Conservation (phyloP, 2,888 invertebrate genomes). For the Drosophila dives region DNA sequence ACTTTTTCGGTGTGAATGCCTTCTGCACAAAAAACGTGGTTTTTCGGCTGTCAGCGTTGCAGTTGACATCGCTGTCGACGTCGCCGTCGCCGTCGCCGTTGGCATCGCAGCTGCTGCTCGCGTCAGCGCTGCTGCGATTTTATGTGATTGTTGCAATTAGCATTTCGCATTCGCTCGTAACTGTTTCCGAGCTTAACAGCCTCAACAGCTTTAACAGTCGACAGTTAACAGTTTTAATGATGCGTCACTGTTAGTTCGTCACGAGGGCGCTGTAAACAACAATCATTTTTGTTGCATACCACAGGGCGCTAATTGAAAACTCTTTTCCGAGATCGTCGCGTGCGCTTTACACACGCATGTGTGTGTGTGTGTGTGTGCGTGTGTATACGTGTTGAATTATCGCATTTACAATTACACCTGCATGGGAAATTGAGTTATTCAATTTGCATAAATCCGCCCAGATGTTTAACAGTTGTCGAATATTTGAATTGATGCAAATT, state of each 20-base stretch:
- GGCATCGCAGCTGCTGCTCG: constrained; percentile 18
- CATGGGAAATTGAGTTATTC: not conserved
- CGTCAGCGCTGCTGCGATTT: constrained; percentile 20
- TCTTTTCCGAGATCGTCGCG: constrained; percentile 16
- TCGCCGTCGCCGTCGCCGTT: constrained; percentile 29
- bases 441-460: not conserved
- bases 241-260: constrained; percentile 35
- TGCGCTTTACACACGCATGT: not conserved
- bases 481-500: not conserved
- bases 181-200: constrained; percentile 40
- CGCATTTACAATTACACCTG: not conserved
- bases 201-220: constrained; percentile 23
- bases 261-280: constrained; percentile 14
- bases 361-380: not conserved
- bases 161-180: constrained; percentile 21
- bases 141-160: constrained; percentile 50
- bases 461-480: not conserved
- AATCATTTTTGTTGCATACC: constrained; percentile 54
- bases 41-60: constrained; percentile 64
- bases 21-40: constrained; percentile 83
- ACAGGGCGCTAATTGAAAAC: constrained; percentile 33
- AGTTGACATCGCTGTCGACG: constrained; percentile 42
- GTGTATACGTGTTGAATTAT: not conserved
- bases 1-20: constrained; percentile 84
- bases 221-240: constrained; percentile 36